Percentiles rank a stretch among this genome's conserved stretches.
phyloP scores from a whole-genome alignment of 35 echinoderm and acorn worm species.

The Ophiothrix spiculata region DNA sequence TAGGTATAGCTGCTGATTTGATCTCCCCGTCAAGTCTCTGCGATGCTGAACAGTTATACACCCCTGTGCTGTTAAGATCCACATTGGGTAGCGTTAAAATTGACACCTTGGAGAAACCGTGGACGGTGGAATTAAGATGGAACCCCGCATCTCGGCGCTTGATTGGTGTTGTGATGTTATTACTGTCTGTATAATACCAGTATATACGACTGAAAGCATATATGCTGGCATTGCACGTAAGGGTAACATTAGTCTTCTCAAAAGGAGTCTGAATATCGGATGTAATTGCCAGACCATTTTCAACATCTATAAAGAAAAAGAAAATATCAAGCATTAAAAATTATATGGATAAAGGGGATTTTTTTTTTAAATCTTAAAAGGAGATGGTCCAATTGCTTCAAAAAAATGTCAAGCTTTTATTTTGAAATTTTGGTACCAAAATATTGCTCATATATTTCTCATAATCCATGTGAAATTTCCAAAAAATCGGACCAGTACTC shows the following conservation, averaged over 20 bases:
- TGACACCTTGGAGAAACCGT: constrained; percentile 32
- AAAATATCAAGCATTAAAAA: background rate
- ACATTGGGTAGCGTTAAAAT: constrained; percentile 34
- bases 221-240: constrained; percentile 49
- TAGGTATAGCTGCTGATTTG: background rate
- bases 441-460: too few relatives aligned
- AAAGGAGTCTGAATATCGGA: background rate
- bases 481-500: too few relatives aligned
- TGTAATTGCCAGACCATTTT: constrained; percentile 22
- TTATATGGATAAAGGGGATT: background rate
- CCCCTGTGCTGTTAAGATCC: constrained; percentile 5
- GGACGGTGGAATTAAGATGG: background rate
- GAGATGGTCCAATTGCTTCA: too few relatives aligned
- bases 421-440: too few relatives aligned
- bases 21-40: background rate
- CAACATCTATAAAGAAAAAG: constrained; percentile 30
- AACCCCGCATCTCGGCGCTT: background rate
- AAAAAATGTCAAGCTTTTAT: too few relatives aligned
- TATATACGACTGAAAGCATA: constrained; percentile 40
- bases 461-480: too few relatives aligned
- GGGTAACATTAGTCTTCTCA: constrained; percentile 25
- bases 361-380: too few relatives aligned
- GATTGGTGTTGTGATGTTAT: constrained; percentile 5
- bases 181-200: constrained; percentile 25
- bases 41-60: constrained; percentile 48